Evolutionary conservation across 2,888 invertebrate genomes (phyloP).

Genomic region (Dryococelus australis): DNA sequence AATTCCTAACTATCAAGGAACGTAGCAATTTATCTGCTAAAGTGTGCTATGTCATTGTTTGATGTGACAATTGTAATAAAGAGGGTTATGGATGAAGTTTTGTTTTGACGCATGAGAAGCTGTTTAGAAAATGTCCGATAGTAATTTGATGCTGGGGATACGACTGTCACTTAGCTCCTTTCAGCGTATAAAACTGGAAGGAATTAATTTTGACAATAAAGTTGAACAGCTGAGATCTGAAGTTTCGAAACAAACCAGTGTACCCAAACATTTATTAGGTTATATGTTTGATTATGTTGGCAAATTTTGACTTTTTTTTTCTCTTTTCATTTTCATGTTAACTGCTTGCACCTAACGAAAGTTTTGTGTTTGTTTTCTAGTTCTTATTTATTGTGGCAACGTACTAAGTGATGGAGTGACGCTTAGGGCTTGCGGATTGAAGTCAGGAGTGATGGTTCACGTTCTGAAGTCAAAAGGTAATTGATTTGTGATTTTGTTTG

Average conservation of each 20-base stretch:
- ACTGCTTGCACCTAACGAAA: background rate
- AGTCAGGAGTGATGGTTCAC: conserved; percentile 65
- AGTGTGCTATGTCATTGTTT: too few species aligned
- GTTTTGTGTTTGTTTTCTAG: conserved; percentile 57
- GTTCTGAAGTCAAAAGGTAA: conserved; percentile 59
- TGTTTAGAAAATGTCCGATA: background rate
- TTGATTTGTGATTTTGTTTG: background rate
- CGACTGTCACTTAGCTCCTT: conserved; percentile 62
- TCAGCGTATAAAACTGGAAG: conserved; percentile 65
- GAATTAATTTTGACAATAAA: conserved; percentile 68
- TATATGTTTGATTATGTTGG: background rate
- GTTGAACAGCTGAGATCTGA: conserved; percentile 66
- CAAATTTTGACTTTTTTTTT: too few species aligned
- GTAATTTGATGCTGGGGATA: conserved; percentile 57
- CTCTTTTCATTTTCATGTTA: background rate
- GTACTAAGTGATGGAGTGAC: conserved; percentile 70
- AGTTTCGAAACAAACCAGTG: conserved; percentile 65
- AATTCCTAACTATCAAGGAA: too few species aligned
- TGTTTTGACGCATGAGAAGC: background rate
- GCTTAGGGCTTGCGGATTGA: conserved; percentile 69
- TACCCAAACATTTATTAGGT: conserved; percentile 68
- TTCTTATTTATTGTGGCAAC: conserved; percentile 75
- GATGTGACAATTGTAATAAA: too few species aligned
- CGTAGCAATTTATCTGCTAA: too few species aligned
- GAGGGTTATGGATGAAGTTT: too few species aligned